Percentiles rank a stretch among this genome's conserved stretches.
These are phyloP conservation scores for Heliconius himera DNA, from an alignment of 1,140 invertebrate genomes.

Conservation along the genomic window DNA sequence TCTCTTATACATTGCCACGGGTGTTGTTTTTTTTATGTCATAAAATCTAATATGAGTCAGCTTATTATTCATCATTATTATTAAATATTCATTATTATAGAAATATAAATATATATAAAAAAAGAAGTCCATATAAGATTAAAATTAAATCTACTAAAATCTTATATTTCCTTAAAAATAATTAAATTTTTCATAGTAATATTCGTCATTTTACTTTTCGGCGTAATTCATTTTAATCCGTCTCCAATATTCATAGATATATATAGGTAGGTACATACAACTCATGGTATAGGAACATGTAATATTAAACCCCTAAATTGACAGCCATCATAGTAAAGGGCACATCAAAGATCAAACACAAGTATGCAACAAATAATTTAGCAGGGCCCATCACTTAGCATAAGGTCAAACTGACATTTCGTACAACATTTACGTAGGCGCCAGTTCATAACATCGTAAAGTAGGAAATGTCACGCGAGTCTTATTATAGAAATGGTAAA, in stretches of 20 bases:
- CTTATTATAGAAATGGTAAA: constrained; percentile 41
- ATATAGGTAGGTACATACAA: neutral
- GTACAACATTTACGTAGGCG: constrained; percentile 64
- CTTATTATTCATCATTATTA: too few species aligned
- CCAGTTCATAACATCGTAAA: constrained; percentile 56
- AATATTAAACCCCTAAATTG: constrained; percentile 52
- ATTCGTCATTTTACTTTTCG: neutral
- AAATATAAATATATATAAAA: too few species aligned
- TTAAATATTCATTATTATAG: too few species aligned
- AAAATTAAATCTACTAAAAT: too few species aligned
- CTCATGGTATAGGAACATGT: neutral
- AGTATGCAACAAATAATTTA: constrained; percentile 60
- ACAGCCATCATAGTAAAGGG: constrained; percentile 69
- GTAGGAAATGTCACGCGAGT: constrained; percentile 58
- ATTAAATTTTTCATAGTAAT: too few species aligned
- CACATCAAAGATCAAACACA: constrained; percentile 69
- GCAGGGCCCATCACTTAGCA: constrained; percentile 61
- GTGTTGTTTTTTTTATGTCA: too few species aligned
- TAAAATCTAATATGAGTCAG: too few species aligned
- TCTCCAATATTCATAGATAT: too few species aligned
- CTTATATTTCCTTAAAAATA: too few species aligned
- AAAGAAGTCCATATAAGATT: too few species aligned
- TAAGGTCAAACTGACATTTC: constrained; percentile 80
- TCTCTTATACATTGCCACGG: neutral
- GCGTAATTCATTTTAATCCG: too few species aligned